Percentiles rank a stretch among this genome's conserved stretches.
These are phyloP conservation scores for Macrocentrus cingulum DNA, from an alignment of 1,140 invertebrate species.

Conservation along the genomic window DNA sequence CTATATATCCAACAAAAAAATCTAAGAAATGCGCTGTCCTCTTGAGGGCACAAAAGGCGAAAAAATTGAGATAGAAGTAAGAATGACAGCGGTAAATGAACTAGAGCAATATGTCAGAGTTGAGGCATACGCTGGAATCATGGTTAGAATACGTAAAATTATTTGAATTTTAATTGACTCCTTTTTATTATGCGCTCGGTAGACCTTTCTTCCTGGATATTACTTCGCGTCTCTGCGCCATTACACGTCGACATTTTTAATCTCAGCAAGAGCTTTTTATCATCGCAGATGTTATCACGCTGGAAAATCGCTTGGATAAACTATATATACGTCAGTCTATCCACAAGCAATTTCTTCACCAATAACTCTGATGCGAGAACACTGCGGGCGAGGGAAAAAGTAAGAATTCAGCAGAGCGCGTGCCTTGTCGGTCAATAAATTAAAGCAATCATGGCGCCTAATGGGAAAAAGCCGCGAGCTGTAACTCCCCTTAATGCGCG, in stretches of 20 bases:
- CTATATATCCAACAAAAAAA: background rate
- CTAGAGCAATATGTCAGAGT: background rate
- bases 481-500: slow-evolving; percentile 25
- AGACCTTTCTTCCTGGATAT: slow-evolving; percentile 8
- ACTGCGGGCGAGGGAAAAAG: background rate
- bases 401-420: slow-evolving; percentile 9
- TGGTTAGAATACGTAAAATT: slow-evolving; percentile 1
- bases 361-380: background rate
- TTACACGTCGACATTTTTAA: slow-evolving; percentile 19
- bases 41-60: background rate
- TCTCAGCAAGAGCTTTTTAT: slow-evolving; percentile 17
- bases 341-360: background rate
- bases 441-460: slow-evolving; percentile 23
- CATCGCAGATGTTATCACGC: slow-evolving; percentile 1
- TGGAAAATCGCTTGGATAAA: slow-evolving; percentile 1
- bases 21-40: no score
- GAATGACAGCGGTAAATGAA: background rate
- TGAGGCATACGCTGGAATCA: no score
- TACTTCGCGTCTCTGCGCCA: background rate
- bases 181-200: slow-evolving; percentile 8
- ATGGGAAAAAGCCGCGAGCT: slow-evolving; percentile 21
- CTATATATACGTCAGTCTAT: slow-evolving; percentile 16
- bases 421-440: slow-evolving; percentile 21
- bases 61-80: background rate
- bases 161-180: slow-evolving; percentile 19